These are phyloP conservation scores for Actinia tenebrosa DNA, from an alignment of 64 coral and sea anemone genomes.

Conservation along the genomic window DNA sequence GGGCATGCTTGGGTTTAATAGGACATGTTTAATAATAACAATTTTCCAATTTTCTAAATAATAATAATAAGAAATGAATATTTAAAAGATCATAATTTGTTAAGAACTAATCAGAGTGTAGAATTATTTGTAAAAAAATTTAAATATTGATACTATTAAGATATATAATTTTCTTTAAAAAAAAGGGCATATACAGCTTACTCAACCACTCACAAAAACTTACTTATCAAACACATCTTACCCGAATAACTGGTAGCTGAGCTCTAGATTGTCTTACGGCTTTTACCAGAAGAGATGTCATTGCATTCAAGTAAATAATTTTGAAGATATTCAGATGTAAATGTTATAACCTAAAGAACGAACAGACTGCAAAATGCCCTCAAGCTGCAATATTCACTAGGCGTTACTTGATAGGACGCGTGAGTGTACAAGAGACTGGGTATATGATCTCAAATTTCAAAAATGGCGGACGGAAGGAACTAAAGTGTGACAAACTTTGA, in stretches of 20 bases:
- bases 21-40: too few relatives aligned
- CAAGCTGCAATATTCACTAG: neutral
- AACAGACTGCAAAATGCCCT: neutral
- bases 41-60: too few relatives aligned
- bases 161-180: too few relatives aligned
- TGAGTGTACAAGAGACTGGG: neutral
- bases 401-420: neutral
- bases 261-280: neutral
- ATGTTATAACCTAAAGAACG: neutral
- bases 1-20: too few relatives aligned
- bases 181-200: neutral
- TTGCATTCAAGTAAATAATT: neutral
- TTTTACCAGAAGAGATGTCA: neutral
- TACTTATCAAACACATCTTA: neutral
- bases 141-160: too few relatives aligned
- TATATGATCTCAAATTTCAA: neutral
- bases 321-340: neutral
- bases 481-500: neutral
- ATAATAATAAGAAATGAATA: too few relatives aligned
- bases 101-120: too few relatives aligned
- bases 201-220: neutral
- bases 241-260: neutral
- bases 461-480: constrained; percentile 31
- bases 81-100: too few relatives aligned
- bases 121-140: too few relatives aligned